phyloP scores from a whole-genome alignment of 23 tunicate species.

The Ciona savignyi region DNA sequence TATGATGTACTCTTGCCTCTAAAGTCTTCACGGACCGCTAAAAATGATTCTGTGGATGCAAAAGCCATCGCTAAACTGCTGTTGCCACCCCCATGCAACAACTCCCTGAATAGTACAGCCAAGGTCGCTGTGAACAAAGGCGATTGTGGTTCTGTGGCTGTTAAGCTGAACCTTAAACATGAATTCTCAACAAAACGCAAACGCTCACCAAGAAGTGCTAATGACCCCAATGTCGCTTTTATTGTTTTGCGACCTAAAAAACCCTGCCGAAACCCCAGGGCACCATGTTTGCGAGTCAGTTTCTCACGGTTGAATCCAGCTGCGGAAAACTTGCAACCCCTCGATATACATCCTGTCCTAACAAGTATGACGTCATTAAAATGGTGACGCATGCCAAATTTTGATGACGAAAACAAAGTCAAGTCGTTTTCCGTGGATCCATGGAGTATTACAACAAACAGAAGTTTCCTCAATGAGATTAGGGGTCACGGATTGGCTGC shows the following conservation, averaged over 20 bases:
- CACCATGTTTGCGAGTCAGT: slow-evolving; percentile 10
- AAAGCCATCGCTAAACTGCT: not conserved
- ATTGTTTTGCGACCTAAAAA: slow-evolving; percentile 7
- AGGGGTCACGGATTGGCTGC: not conserved
- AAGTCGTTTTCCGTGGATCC: slow-evolving; percentile 17
- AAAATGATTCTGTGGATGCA: not conserved
- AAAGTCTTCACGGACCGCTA: not conserved
- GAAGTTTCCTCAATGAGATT: slow-evolving; percentile 1
- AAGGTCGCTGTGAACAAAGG: not conserved
- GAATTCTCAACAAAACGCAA: not conserved
- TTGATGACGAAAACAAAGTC: not conserved
- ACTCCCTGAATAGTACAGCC: not conserved
- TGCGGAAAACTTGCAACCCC: slow-evolving; percentile 10
- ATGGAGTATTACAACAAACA: slow-evolving; percentile 31
- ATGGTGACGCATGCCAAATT: slow-evolving; percentile 6
- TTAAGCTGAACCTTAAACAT: slow-evolving; percentile 2
- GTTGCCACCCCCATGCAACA: slow-evolving; percentile 2
- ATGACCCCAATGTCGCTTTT: not conserved
- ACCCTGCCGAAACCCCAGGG: slow-evolving; percentile 7
- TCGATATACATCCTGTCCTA: not conserved
- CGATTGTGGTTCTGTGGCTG: slow-evolving; percentile 8
- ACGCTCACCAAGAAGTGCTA: not conserved
- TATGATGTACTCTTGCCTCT: slow-evolving; percentile 4
- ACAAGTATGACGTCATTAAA: slow-evolving; percentile 1
- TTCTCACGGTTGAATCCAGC: not conserved